These are phyloP conservation scores for Heliopora coerulea DNA, from an alignment of 92 coral and sea anemone genomes.

Conservation along the genomic window DNA sequence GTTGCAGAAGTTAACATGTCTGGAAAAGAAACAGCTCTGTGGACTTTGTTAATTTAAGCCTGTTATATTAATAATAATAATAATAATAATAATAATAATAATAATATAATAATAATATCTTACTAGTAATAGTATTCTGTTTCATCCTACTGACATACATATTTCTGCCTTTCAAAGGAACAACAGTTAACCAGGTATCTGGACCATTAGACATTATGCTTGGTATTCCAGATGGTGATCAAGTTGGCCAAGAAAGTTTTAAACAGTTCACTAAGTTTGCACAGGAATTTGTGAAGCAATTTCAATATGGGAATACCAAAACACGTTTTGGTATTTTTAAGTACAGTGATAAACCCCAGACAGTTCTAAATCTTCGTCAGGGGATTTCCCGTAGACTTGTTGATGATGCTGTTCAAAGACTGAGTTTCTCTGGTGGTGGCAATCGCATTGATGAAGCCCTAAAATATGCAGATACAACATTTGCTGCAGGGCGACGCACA, in stretches of 20 bases:
- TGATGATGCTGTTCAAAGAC: background rate
- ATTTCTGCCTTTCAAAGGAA: background rate
- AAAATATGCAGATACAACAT: constrained; percentile 1
- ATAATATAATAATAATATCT: too few species aligned
- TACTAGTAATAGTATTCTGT: too few species aligned
- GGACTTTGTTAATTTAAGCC: too few species aligned
- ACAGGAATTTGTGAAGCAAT: background rate
- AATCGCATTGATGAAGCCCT: constrained; percentile 31
- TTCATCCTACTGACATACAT: too few species aligned
- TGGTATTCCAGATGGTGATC: constrained; percentile 27
- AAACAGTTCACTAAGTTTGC: constrained; percentile 13
- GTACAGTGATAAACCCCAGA: background rate
- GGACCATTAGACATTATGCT: constrained; percentile 11
- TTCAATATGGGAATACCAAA: background rate
- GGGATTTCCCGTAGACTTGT: constrained; percentile 1
- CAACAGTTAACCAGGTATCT: background rate
- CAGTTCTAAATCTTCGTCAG: background rate
- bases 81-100: too few species aligned
- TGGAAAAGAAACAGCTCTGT: too few species aligned
- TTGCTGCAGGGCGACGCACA: constrained; percentile 1
- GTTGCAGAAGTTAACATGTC: too few species aligned
- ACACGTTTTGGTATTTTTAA: constrained; percentile 25
- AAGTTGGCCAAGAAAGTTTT: background rate
- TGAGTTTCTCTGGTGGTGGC: constrained; percentile 1
- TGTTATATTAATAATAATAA: too few species aligned